Evolutionary conservation across 2,113 vertebrate genomes (phyloP).

Genomic region (Anarrhichthys ocellatus): DNA sequence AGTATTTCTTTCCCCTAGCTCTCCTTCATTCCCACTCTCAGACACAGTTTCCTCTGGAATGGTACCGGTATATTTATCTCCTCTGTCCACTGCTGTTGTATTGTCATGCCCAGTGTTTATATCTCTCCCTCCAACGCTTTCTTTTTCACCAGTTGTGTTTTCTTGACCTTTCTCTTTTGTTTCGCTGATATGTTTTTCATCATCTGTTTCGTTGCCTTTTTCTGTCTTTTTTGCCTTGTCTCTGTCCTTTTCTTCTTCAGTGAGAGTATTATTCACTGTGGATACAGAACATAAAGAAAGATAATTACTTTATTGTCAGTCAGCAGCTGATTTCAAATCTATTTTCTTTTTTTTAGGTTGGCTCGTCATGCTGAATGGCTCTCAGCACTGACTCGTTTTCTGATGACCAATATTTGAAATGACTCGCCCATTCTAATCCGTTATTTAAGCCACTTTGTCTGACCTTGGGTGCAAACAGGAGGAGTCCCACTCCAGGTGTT

Average conservation of each 20-base stretch:
- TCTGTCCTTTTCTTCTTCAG: conserved; percentile 70
- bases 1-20: conserved; percentile 48
- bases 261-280: conserved; percentile 79
- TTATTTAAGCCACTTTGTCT: not conserved
- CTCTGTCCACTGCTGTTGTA: conserved; percentile 49
- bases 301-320: conserved; percentile 6
- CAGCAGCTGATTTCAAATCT: conserved; percentile 7
- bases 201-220: conserved; percentile 43
- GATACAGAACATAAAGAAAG: conserved; percentile 20
- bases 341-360: conserved; percentile 16
- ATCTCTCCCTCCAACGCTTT: conserved; percentile 43
- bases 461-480: conserved; percentile 94
- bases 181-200: conserved; percentile 57
- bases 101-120: conserved; percentile 47
- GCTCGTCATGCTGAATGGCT: not conserved
- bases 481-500: conserved; percentile 93
- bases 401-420: not conserved
- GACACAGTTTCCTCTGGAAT: conserved; percentile 56
- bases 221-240: conserved; percentile 51
- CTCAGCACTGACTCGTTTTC: conserved; percentile 7
- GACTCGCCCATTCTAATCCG: not conserved
- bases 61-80: conserved; percentile 59
- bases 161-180: conserved; percentile 53
- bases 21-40: conserved; percentile 48
- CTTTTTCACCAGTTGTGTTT: conserved; percentile 45